Evolutionary conservation across 64 coral and sea anemone species (phyloP).

Genomic region (Stichodactyla mertensii): DNA sequence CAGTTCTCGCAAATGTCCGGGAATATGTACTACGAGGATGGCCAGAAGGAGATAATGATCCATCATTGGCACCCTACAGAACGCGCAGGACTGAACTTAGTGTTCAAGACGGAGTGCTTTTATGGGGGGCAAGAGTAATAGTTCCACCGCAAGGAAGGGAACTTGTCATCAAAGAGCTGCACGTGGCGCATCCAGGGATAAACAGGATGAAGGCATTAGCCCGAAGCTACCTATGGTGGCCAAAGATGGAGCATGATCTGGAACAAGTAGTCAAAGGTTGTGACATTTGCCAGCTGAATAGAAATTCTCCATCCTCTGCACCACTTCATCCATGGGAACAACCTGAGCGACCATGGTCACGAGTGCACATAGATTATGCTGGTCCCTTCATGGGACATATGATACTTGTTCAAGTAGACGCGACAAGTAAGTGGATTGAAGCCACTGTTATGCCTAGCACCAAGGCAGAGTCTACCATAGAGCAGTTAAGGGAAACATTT

Average conservation of each 20-base stretch:
- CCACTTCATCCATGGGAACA: constrained; percentile 22
- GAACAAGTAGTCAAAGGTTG: neutral
- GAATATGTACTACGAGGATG: neutral
- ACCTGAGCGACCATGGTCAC: constrained; percentile 1
- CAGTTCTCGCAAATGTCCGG: constrained; percentile 1
- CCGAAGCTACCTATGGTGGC: constrained; percentile 17
- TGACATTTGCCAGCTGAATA: constrained; percentile 6
- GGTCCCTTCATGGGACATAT: neutral
- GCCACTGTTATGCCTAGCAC: neutral
- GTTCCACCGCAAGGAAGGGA: neutral
- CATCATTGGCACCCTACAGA: neutral
- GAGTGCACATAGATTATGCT: neutral
- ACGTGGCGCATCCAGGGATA: constrained; percentile 7
- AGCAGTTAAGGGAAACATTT: no score
- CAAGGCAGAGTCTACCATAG: no score
- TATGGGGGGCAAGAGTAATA: constrained; percentile 15
- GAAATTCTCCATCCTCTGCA: neutral
- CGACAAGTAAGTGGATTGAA: neutral
- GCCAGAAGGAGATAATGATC: neutral
- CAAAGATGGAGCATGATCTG: constrained; percentile 16
- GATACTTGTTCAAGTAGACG: neutral
- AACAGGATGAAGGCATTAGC: constrained; percentile 19
- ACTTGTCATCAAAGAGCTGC: neutral
- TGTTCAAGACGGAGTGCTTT: neutral
- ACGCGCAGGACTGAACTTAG: neutral